Evolutionary conservation across 2,888 invertebrate genomes (phyloP).

Genomic region (Ramazzottius varieornatus): DNA sequence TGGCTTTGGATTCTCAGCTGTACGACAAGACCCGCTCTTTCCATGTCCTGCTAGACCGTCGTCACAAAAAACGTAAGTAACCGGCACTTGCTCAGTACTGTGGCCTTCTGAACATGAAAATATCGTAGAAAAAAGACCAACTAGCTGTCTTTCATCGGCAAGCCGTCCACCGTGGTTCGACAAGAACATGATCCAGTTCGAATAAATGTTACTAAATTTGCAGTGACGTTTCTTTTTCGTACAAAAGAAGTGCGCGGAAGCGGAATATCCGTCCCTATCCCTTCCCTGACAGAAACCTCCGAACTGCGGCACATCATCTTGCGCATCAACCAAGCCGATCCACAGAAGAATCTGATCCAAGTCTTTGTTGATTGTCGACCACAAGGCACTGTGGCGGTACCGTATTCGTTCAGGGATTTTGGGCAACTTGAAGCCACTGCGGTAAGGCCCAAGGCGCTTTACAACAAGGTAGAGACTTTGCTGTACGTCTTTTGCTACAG

Average conservation of each 20-base stretch:
- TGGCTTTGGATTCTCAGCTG: neutral
- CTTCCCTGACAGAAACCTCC: neutral
- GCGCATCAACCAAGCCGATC: neutral
- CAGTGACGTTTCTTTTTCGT: neutral
- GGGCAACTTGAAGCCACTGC: neutral
- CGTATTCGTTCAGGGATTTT: neutral
- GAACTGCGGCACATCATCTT: neutral
- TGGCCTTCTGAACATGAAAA: neutral
- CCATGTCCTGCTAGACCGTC: neutral
- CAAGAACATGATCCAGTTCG: neutral
- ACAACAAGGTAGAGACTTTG: neutral
- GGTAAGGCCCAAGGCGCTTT: neutral
- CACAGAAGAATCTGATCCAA: neutral
- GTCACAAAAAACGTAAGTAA: neutral
- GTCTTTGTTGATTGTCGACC: neutral
- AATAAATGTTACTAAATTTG: neutral
- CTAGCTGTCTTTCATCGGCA: neutral
- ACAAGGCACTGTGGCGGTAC: neutral
- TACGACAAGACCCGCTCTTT: neutral
- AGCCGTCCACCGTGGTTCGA: neutral
- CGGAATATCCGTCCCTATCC: neutral
- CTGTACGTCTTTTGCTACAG: neutral
- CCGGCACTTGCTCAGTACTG: no score
- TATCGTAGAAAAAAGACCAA: neutral
- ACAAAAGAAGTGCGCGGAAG: neutral